phyloP scores from a whole-genome alignment of 2,113 vertebrate genomes.

The Chaenocephalus aceratus region DNA sequence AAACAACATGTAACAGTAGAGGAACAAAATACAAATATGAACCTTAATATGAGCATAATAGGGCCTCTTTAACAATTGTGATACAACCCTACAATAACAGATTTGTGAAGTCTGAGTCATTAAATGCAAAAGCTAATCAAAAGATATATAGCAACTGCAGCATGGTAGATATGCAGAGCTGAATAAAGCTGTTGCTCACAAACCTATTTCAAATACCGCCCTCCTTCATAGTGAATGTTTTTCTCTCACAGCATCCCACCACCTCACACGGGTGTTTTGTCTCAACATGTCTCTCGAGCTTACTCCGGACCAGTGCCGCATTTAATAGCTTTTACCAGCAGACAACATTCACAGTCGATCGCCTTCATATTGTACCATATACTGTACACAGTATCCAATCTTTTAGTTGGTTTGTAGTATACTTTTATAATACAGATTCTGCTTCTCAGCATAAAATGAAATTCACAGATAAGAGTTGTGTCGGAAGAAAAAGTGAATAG shows the following conservation, averaged over 20 bases:
- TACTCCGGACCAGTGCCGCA: conserved; percentile 52
- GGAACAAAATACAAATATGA: too few relatives aligned
- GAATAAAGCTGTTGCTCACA: background rate
- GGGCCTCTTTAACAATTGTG: too few relatives aligned
- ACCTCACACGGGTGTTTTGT: conserved; percentile 49
- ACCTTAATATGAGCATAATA: too few relatives aligned
- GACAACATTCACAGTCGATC: conserved; percentile 48
- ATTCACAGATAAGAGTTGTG: conserved; percentile 18
- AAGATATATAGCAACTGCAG: background rate
- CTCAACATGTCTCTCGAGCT: conserved; percentile 52
- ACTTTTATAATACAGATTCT: conserved; percentile 34
- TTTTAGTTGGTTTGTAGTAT: conserved; percentile 10
- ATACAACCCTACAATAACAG: too few relatives aligned
- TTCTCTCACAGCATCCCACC: conserved; percentile 13
- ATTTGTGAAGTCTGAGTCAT: background rate
- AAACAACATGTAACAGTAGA: too few relatives aligned
- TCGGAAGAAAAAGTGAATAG: conserved; percentile 15
- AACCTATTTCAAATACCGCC: conserved; percentile 15
- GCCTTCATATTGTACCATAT: conserved; percentile 39
- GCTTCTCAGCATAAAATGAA: conserved; percentile 19
- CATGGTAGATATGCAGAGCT: background rate
- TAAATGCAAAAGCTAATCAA: conserved; percentile 3
- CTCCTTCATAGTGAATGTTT: conserved; percentile 14
- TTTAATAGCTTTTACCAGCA: conserved; percentile 66
- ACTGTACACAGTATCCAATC: conserved; percentile 20